These are phyloP conservation scores for Coreius guichenoti DNA, from an alignment of 2,797 vertebrate genomes.

Conservation along the genomic window DNA sequence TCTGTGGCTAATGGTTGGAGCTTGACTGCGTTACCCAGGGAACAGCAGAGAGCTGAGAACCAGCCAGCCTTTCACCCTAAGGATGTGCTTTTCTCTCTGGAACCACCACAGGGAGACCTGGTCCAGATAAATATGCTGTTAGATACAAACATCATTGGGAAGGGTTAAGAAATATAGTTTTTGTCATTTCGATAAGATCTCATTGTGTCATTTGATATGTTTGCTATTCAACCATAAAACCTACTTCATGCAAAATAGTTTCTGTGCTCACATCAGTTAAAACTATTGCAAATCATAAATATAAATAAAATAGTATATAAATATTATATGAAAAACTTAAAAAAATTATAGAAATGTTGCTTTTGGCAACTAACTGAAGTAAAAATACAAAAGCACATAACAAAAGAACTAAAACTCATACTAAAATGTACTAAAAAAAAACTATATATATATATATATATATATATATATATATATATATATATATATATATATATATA, in stretches of 20 bases:
- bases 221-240: neutral
- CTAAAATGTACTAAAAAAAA: no score
- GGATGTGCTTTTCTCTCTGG: slow-evolving; percentile 16
- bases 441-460: no score
- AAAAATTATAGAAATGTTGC: neutral
- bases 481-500: no score
- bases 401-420: no score
- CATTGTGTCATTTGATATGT: neutral
- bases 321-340: neutral
- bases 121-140: neutral
- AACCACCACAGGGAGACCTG: neutral
- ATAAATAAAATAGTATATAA: neutral
- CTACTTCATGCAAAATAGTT: neutral
- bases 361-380: neutral
- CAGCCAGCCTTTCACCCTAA: slow-evolving; percentile 35
- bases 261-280: neutral
- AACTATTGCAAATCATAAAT: neutral
- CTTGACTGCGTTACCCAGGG: slow-evolving; percentile 50
- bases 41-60: slow-evolving; percentile 41
- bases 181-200: neutral
- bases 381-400: no score
- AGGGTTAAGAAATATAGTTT: neutral
- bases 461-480: no score
- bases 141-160: neutral
- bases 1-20: slow-evolving; percentile 56